Evolutionary conservation across 1,140 invertebrate genomes (phyloP).

Genomic region (Physella acuta): DNA sequence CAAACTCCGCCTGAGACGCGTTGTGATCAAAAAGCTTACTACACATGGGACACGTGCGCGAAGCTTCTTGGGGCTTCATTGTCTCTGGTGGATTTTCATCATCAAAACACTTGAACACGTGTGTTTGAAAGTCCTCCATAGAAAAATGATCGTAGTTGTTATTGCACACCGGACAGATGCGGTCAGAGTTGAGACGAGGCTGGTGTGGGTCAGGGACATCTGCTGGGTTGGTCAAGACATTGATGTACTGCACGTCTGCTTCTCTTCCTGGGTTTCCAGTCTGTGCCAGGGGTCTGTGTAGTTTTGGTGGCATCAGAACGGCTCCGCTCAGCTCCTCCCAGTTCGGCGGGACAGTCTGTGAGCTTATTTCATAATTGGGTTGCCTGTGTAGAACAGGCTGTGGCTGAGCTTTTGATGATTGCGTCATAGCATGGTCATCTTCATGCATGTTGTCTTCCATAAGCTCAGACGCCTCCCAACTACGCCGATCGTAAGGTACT

Average conservation of each 20-base stretch:
- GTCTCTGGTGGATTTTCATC: constrained; percentile 33
- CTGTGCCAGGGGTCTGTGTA: neutral
- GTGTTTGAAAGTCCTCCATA: constrained; percentile 48
- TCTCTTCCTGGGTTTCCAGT: neutral
- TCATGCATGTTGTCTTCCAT: no score
- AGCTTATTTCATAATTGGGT: neutral
- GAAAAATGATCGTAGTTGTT: constrained; percentile 36
- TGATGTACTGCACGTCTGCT: neutral
- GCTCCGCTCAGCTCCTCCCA: neutral
- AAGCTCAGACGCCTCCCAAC: no score
- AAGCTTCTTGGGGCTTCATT: constrained; percentile 20
- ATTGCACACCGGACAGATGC: constrained; percentile 44
- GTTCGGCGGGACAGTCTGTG: neutral
- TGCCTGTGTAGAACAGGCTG: neutral
- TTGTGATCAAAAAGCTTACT: constrained; percentile 31
- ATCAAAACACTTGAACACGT: constrained; percentile 50
- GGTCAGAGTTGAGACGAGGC: constrained; percentile 7
- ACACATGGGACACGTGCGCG: constrained; percentile 44
- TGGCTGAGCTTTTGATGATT: neutral
- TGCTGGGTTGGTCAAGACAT: neutral
- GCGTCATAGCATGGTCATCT: no score
- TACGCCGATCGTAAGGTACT: no score
- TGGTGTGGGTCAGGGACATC: neutral
- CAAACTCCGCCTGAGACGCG: constrained; percentile 39
- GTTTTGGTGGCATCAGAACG: neutral